Evolutionary conservation across 2,797 vertebrate species (phyloP).

Genomic region (Dicrostonyx torquatus): DNA sequence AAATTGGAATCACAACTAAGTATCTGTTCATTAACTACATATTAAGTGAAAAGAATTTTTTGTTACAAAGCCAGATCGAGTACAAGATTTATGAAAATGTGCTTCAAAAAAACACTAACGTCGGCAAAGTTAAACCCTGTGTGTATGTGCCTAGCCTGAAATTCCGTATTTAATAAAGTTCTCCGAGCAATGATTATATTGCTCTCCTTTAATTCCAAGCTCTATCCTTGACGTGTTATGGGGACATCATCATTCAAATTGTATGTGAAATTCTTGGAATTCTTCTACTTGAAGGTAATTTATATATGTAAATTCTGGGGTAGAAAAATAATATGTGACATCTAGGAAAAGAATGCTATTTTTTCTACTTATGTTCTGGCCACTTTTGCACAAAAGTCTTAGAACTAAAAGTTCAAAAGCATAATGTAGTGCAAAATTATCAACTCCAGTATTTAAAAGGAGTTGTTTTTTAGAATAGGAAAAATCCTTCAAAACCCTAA

Average conservation of each 20-base stretch:
- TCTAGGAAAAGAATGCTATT: neutral
- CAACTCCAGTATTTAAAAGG: conserved; percentile 19
- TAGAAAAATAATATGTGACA: neutral
- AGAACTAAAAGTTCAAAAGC: neutral
- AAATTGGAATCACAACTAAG: conserved; percentile 52
- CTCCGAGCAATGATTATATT: neutral
- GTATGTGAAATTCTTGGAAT: neutral
- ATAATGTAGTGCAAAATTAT: neutral
- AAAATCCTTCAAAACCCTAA: neutral
- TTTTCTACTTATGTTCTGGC: neutral
- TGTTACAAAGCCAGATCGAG: conserved; percentile 45
- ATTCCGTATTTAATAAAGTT: conserved; percentile 35
- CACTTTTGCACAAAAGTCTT: conserved; percentile 17
- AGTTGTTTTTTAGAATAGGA: neutral
- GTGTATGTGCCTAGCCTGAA: neutral
- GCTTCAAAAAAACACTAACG: conserved; percentile 1
- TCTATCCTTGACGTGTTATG: neutral
- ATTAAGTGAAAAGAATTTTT: conserved; percentile 49
- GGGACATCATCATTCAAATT: neutral
- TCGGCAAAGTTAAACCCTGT: neutral
- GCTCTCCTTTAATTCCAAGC: conserved; percentile 23
- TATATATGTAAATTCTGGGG: neutral
- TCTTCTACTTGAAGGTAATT: conserved; percentile 12
- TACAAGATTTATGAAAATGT: conserved; percentile 43
- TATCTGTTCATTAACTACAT: neutral